phyloP scores from a whole-genome alignment of 2,113 vertebrate genomes.

The Psettodes erumei region DNA sequence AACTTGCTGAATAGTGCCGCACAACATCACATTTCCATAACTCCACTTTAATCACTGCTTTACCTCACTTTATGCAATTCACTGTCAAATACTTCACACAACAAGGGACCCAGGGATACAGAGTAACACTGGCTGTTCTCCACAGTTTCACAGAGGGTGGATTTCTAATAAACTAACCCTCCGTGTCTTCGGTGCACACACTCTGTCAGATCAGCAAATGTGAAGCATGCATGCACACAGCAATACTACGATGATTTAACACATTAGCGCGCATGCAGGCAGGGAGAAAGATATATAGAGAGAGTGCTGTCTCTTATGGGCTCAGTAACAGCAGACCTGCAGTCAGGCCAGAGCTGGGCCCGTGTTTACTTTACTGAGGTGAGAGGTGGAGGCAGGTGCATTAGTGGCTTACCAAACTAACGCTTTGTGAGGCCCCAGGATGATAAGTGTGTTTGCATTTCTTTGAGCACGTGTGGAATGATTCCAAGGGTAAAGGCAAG shows the following conservation, averaged over 20 bases:
- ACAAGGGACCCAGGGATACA: too few relatives aligned
- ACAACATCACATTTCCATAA: background rate
- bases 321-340: conserved; percentile 17
- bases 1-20: background rate
- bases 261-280: conserved; percentile 18
- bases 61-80: background rate
- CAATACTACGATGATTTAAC: conserved; percentile 50
- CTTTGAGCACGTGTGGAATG: conserved; percentile 21
- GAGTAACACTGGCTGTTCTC: background rate
- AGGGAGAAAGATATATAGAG: too few relatives aligned
- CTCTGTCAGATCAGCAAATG: conserved; percentile 19
- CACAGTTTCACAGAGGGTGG: conserved; percentile 3
- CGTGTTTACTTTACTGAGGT: conserved; percentile 66
- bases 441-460: conserved; percentile 57
- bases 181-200: background rate
- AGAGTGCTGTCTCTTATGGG: conserved; percentile 18
- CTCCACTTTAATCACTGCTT: background rate
- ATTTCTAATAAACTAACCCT: conserved; percentile 1
- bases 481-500: conserved; percentile 22
- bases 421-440: conserved; percentile 23
- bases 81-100: background rate
- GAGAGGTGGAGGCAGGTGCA: conserved; percentile 48
- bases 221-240: conserved; percentile 22
- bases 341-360: conserved; percentile 52
- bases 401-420: conserved; percentile 40